Evolutionary conservation across 2,797 vertebrate species (phyloP).

Genomic region (Bucorvus abyssinicus): DNA sequence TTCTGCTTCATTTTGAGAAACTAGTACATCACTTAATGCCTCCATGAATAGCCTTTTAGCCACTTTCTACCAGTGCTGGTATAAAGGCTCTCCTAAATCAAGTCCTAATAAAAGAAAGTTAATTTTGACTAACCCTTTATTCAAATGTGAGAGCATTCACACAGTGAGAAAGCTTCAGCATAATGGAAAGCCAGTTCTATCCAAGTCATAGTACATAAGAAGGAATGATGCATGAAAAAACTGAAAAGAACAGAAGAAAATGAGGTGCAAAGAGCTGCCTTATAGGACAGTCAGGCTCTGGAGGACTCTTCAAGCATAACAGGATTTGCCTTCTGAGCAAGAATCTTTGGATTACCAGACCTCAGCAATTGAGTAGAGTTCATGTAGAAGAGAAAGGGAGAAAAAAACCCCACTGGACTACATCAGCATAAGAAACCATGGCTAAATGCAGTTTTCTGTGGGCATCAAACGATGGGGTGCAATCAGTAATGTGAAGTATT

Average conservation of each 20-base stretch:
- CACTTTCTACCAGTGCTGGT: not conserved
- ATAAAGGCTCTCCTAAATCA: slow-evolving; percentile 16
- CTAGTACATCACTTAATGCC: not conserved
- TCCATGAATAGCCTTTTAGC: not conserved
- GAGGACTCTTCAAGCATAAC: slow-evolving; percentile 35
- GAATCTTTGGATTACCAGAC: slow-evolving; percentile 26
- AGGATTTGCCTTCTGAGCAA: slow-evolving; percentile 40
- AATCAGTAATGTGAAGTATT: not conserved
- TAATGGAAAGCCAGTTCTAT: not conserved
- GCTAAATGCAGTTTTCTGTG: not conserved
- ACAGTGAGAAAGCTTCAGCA: not conserved
- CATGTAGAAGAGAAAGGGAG: not conserved
- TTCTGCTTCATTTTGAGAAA: not conserved
- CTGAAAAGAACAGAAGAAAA: slow-evolving; percentile 36
- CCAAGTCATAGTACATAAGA: not conserved
- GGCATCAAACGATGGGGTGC: not conserved
- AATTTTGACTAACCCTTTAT: slow-evolving; percentile 16
- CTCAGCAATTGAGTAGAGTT: slow-evolving; percentile 18
- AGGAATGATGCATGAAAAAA: slow-evolving; percentile 14
- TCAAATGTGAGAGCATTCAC: slow-evolving; percentile 11
- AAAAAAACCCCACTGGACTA: not conserved
- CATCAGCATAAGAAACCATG: not conserved
- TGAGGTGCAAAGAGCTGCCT: slow-evolving; percentile 25
- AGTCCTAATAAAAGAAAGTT: not conserved
- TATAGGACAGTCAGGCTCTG: slow-evolving; percentile 3